A percentile compares a stretch with the other conserved stretches of the same genome.
Conservation (phyloP, 2,797 vertebrate species). For the Furcifer pardalis region DNA sequence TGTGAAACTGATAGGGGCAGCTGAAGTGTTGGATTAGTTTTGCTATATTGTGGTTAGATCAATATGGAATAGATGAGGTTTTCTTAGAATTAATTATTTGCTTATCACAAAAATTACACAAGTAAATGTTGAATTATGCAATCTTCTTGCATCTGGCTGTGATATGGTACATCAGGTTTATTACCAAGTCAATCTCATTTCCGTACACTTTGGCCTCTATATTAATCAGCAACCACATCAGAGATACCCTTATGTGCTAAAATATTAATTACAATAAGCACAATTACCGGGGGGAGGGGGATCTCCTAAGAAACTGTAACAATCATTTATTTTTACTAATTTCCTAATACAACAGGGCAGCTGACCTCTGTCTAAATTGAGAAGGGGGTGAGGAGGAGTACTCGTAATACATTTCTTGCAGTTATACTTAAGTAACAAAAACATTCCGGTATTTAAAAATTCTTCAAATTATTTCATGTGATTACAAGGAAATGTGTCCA, state of each 20-base stretch:
- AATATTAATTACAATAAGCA: constrained; percentile 51
- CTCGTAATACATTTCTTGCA: constrained; percentile 4
- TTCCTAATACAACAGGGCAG: constrained; percentile 34
- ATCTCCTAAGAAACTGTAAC: constrained; percentile 38
- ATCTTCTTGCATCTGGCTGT: not conserved
- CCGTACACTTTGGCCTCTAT: not conserved
- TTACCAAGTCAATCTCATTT: constrained; percentile 33
- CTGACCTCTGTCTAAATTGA: constrained; percentile 32
- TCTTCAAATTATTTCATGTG: not conserved
- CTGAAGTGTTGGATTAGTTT: not conserved
- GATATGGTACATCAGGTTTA: constrained; percentile 22
- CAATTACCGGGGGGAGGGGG: constrained; percentile 29
- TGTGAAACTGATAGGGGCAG: not conserved
- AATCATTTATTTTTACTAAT: constrained; percentile 49
- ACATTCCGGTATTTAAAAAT: not conserved
- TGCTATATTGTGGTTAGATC: not conserved
- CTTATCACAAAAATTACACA: not conserved
- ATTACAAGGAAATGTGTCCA: not conserved
- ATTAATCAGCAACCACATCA: constrained; percentile 45
- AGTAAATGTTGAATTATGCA: not conserved
- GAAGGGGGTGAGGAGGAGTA: not conserved
- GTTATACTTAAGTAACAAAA: not conserved
- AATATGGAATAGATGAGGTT: not conserved
- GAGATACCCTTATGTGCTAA: constrained; percentile 30
- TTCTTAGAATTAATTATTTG: constrained; percentile 4